Evolutionary conservation across 2,113 vertebrate genomes (phyloP).

Genomic region (Ageneiosus marmoratus): DNA sequence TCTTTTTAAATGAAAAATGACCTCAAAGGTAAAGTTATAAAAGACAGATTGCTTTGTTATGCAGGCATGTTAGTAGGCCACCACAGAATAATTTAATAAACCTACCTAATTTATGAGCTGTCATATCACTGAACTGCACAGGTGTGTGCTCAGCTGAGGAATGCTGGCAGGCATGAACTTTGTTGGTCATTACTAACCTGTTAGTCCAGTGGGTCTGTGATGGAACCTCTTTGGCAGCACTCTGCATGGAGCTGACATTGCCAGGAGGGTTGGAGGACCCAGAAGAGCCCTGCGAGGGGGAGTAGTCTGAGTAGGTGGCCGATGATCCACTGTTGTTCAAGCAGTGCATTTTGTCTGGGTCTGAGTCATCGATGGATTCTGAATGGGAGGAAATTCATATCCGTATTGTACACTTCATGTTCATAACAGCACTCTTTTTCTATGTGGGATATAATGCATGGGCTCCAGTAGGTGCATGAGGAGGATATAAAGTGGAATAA

Average conservation of each 20-base stretch:
- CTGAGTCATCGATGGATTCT: slow-evolving; percentile 97
- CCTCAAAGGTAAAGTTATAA: background rate
- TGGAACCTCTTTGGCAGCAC: slow-evolving; percentile 86
- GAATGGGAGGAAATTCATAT: slow-evolving; percentile 48
- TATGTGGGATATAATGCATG: slow-evolving; percentile 1
- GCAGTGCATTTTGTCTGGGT: slow-evolving; percentile 96
- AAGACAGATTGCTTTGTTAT: background rate
- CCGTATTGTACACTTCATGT: background rate
- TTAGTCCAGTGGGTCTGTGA: slow-evolving; percentile 96
- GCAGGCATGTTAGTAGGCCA: background rate
- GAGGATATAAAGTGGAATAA: slow-evolving; percentile 5
- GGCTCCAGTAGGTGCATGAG: background rate
- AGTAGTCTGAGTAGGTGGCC: slow-evolving; percentile 98
- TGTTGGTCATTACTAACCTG: slow-evolving; percentile 74
- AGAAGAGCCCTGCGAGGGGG: slow-evolving; percentile 96
- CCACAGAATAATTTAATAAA: background rate
- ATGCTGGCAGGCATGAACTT: slow-evolving; percentile 11
- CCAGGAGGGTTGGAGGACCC: slow-evolving; percentile 92
- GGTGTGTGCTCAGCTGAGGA: slow-evolving; percentile 9
- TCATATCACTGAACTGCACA: slow-evolving; percentile 16
- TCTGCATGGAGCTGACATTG: slow-evolving; percentile 84
- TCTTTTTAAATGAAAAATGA: background rate
- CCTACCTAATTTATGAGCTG: slow-evolving; percentile 1
- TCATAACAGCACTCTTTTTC: slow-evolving; percentile 2
- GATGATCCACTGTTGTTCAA: slow-evolving; percentile 98